A percentile compares a stretch with the other conserved stretches of the same genome.
Conservation (phyloP, 2,797 vertebrate genomes). For the Rhincodon typus region DNA sequence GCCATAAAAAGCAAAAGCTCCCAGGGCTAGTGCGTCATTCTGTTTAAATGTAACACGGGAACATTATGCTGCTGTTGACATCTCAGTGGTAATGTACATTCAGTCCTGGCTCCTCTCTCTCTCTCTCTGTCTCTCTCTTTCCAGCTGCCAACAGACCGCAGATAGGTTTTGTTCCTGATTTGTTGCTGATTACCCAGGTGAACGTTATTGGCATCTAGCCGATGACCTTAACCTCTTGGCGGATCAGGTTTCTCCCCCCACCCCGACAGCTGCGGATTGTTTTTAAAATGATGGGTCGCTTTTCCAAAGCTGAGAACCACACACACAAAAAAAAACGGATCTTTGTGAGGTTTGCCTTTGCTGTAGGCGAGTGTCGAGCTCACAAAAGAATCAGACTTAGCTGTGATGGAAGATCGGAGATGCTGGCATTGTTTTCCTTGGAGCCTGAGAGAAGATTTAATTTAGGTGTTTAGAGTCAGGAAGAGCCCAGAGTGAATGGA, state of each 20-base stretch:
- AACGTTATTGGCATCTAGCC: neutral
- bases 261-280: neutral
- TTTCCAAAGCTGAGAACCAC: neutral
- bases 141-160: neutral
- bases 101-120: neutral
- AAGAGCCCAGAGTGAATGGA: neutral
- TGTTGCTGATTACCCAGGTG: neutral
- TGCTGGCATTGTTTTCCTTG: neutral
- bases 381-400: neutral
- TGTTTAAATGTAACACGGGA: conserved; percentile 9
- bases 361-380: neutral
- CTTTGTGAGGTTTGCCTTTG: neutral
- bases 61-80: conserved; percentile 31
- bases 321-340: neutral
- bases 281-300: conserved; percentile 10
- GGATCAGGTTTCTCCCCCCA: neutral
- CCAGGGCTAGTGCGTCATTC: conserved; percentile 7
- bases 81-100: conserved; percentile 13
- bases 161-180: neutral
- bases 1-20: conserved; percentile 31
- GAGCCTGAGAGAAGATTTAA: neutral
- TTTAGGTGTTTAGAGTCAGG: neutral
- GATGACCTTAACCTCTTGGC: neutral
- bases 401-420: neutral
- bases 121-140: neutral